Evolutionary conservation across 1,140 invertebrate species (phyloP), one percentile per base, ranked within the genome.

Genomic region (Phocides pigmalion): DNA sequence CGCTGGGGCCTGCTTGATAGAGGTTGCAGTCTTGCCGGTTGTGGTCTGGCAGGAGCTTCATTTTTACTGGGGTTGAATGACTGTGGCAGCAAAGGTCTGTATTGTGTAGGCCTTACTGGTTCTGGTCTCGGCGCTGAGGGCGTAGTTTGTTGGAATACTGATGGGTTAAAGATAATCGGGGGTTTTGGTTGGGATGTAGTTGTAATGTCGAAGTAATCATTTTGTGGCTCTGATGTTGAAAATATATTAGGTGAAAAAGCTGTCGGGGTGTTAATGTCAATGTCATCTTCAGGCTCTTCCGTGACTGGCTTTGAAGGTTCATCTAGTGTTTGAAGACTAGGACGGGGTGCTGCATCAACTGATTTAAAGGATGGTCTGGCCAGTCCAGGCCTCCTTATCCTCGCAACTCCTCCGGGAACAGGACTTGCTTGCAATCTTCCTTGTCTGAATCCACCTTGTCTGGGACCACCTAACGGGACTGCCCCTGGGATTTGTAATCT

Each of bases 401-500:
- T 89, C 0, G 90, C 62, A 22, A 87, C 71, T 0, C 70, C 77
- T 47, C 84, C 74, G 3, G 74, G 63, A 9, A 80, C 62, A 22
- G 75, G 75, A 0, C 68, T 75, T 9, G 64, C 70, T 51, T 87
- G 76, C 17, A 92, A 66, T 59, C 90, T 82, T 66, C 72, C 92
- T 76, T 89, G 93, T 70, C 82, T 84, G 79, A 82, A 92, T 51
- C 79, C 83, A 44, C 81, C 84, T 67, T 66, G 83, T 68, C 67
- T 82, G 35, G 56, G 73, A 25, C 82, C 84, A 17, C 87, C 87
- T 53, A 93, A 32, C 9, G 91, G 69, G n/a, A 94, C 69, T 0
- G 94, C 94, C 4, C 94, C 94, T 0, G 94, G 93, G 56, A 95
- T 94, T 67, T 88, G 91, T 2, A 95, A 74, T 65, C 94, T 88